These are phyloP conservation scores for Antigone vipio DNA, from an alignment of 2,113 vertebrate species.

Conservation along the genomic window DNA sequence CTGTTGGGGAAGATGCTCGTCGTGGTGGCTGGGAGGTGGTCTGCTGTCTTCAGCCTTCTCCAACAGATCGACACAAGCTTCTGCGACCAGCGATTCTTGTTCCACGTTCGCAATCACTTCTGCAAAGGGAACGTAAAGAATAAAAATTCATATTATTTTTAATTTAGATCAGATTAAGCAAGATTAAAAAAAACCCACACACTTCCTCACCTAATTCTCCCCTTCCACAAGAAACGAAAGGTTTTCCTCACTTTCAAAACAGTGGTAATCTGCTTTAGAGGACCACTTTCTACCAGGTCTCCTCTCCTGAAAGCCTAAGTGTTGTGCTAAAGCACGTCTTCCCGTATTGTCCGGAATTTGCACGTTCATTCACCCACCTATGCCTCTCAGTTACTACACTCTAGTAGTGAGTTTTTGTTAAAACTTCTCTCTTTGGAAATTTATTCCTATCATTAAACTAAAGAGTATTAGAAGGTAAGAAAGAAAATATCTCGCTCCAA, in stretches of 20 bases:
- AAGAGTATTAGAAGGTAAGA: neutral
- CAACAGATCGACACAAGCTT: neutral
- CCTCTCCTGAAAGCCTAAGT: neutral
- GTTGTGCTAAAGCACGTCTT: neutral
- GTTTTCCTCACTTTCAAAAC: neutral
- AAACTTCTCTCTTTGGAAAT: neutral
- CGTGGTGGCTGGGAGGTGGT: neutral
- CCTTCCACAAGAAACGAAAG: neutral
- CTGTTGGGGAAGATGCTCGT: neutral
- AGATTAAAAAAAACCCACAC: too few species aligned
- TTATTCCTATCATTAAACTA: neutral
- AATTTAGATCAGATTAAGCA: neutral
- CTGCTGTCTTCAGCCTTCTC: neutral
- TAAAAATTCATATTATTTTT: accelerated
- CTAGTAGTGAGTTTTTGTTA: neutral
- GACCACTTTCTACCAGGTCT: neutral
- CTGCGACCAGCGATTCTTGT: neutral
- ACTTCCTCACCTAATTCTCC: neutral
- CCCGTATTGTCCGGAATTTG: too few species aligned
- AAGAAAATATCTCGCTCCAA: neutral
- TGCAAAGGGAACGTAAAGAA: neutral
- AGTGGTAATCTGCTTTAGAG: neutral
- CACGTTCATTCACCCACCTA: neutral
- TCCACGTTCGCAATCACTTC: neutral
- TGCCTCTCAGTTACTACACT: neutral